phyloP scores from a whole-genome alignment of 2,888 invertebrate genomes.

The Oscheius sp. region DNA sequence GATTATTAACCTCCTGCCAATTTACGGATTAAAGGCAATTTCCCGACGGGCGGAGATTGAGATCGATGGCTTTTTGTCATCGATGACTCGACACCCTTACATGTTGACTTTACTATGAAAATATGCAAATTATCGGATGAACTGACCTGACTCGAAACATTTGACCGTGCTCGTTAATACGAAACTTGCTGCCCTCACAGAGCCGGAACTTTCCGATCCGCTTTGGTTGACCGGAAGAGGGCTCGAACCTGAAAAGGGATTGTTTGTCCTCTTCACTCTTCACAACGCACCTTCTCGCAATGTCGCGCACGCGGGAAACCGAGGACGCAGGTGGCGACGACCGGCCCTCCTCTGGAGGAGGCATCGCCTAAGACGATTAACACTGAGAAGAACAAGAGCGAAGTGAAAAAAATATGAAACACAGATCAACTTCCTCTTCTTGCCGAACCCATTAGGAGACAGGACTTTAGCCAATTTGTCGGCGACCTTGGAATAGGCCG shows the following conservation, averaged over 20 bases:
- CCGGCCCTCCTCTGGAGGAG: constrained; percentile 18
- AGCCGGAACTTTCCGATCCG: constrained; percentile 33
- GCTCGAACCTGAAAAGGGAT: constrained; percentile 32
- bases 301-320: constrained; percentile 25
- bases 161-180: constrained; percentile 30
- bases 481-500: background rate
- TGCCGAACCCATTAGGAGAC: background rate
- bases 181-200: constrained; percentile 17
- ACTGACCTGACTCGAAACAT: constrained; percentile 22
- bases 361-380: constrained; percentile 22
- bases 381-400: background rate
- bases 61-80: background rate
- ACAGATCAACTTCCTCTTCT: too few relatives aligned
- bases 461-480: background rate
- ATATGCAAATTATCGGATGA: background rate
- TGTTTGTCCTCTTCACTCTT: background rate
- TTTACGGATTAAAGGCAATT: constrained; percentile 8
- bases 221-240: constrained; percentile 23
- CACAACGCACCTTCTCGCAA: constrained; percentile 25
- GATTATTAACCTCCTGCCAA: constrained; percentile 5
- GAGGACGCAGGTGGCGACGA: constrained; percentile 18
- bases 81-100: background rate
- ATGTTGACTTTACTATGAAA: background rate
- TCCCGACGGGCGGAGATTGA: background rate
- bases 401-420: background rate